Conservation (phyloP, 2,797 vertebrate species). For the Eleutherodactylus coqui region DNA sequence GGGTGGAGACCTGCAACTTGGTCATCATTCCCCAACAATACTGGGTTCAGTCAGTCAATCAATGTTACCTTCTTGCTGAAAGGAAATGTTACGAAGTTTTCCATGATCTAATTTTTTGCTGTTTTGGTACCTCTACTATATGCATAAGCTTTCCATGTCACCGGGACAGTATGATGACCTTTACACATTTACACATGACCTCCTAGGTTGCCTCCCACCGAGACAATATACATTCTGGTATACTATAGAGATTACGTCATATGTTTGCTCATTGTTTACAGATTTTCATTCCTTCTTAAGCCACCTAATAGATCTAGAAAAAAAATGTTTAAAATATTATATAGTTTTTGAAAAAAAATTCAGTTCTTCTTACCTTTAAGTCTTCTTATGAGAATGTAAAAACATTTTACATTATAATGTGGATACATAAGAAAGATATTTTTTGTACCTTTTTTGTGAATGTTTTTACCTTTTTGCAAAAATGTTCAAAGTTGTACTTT, state of each 20-base stretch:
- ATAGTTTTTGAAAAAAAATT: not conserved
- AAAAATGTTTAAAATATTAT: not conserved
- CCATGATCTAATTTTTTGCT: not conserved
- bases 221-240: not conserved
- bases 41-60: no score
- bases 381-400: constrained; percentile 9
- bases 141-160: not conserved
- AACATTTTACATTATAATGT: not conserved
- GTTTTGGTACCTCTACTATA: not conserved
- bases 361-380: constrained; percentile 21
- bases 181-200: not conserved
- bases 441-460: not conserved
- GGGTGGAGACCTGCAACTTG: no score
- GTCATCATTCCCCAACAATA: no score
- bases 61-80: not conserved
- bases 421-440: not conserved
- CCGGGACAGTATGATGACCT: not conserved
- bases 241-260: not conserved
- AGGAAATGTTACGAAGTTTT: not conserved
- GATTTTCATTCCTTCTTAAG: not conserved
- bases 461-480: not conserved
- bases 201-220: not conserved
- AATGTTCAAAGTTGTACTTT: constrained; percentile 66
- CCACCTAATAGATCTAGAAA: not conserved
- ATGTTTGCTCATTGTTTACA: not conserved